A percentile compares a stretch with the other conserved stretches of the same genome.
These are phyloP conservation scores for Stenotaenia linearis DNA, from an alignment of 2,888 invertebrate genomes.

Conservation along the genomic window DNA sequence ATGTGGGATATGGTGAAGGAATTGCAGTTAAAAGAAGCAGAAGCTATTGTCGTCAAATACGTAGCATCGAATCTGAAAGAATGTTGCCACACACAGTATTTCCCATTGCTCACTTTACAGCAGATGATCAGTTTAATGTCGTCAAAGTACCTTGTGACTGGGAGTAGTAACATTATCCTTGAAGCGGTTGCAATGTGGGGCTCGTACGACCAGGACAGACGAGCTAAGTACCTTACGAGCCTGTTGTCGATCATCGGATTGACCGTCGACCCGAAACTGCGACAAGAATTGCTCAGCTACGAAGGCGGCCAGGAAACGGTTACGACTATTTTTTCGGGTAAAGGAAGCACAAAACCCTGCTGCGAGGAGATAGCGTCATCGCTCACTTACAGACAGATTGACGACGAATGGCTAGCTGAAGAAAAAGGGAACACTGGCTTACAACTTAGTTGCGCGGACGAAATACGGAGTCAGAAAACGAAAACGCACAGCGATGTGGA, in stretches of 20 bases:
- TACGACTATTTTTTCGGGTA: not conserved
- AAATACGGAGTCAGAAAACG: no score
- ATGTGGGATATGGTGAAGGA: constrained; percentile 1
- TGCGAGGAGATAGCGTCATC: not conserved
- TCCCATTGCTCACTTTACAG: not conserved
- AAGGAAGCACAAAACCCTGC: not conserved
- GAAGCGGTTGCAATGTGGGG: constrained; percentile 5
- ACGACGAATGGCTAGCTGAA: not conserved
- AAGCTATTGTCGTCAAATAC: not conserved
- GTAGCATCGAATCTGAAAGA: not conserved
- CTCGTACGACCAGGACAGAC: not conserved
- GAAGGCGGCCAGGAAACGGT: not conserved
- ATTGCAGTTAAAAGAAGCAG: not conserved
- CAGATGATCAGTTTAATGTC: not conserved
- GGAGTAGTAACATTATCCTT: not conserved
- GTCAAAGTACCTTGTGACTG: not conserved
- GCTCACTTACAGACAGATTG: not conserved
- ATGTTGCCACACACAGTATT: not conserved
- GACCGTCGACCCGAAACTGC: not conserved
- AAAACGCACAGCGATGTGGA: no score
- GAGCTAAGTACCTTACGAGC: not conserved
- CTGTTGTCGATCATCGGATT: not conserved
- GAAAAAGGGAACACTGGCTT: no score
- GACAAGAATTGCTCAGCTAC: not conserved
- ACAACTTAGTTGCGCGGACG: no score